Percentiles rank a stretch among this genome's conserved stretches.
phyloP scores from a whole-genome alignment of 2,113 vertebrate species.

The Tichodroma muraria region DNA sequence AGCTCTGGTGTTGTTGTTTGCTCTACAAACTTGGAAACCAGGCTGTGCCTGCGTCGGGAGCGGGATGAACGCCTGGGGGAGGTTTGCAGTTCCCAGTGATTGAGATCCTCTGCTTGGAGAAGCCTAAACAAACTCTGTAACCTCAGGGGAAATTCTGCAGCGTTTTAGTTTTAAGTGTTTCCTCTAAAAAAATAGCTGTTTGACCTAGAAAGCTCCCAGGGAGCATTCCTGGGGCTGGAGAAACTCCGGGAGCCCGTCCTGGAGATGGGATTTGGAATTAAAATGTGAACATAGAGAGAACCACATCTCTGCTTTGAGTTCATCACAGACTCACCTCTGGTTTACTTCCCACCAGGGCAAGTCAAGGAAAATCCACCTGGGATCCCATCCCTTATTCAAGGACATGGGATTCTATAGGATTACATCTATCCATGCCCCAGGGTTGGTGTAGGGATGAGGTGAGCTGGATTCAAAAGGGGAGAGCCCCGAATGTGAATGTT shows the following conservation, averaged over 20 bases:
- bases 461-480: not conserved
- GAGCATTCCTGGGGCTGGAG: not conserved
- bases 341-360: not conserved
- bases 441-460: too few relatives aligned
- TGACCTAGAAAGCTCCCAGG: not conserved
- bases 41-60: not conserved
- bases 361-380: not conserved
- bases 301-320: not conserved
- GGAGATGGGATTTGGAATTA: not conserved
- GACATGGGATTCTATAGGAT: not conserved
- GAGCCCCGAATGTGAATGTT: not conserved
- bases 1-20: conserved; percentile 1
- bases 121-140: conserved; percentile 49
- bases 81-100: conserved; percentile 2
- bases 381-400: not conserved
- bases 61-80: not conserved
- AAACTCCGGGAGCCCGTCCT: rapidly evolving
- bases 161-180: conserved; percentile 35
- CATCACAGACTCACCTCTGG: rapidly evolving
- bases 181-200: conserved; percentile 12
- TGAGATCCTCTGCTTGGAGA: conserved; percentile 28
- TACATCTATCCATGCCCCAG: too few relatives aligned
- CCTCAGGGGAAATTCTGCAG: conserved; percentile 35
- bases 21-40: not conserved
- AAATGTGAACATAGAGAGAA: not conserved